A percentile compares a stretch with the other conserved stretches of the same genome.
phyloP scores from a whole-genome alignment of 2,888 invertebrate genomes.

The Vanessa cardui region DNA sequence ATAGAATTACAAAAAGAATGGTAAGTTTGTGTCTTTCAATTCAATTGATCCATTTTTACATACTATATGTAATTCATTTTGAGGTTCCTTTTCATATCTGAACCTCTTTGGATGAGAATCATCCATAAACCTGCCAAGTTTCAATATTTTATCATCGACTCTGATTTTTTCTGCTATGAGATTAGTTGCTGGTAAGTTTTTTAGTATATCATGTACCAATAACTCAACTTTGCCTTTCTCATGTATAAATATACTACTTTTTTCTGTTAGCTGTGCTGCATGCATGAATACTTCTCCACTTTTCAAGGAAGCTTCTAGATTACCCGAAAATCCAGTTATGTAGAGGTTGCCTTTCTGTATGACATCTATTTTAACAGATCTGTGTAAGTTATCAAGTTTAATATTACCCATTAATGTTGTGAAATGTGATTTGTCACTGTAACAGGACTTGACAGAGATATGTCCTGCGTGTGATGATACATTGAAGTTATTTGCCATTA shows the following conservation, averaged over 20 bases:
- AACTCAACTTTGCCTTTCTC: conserved; percentile 78
- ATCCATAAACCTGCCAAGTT: conserved; percentile 75
- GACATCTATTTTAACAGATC: conserved; percentile 72
- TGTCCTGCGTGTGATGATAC: conserved; percentile 72
- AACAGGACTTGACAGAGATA: conserved; percentile 73
- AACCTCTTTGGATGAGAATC: conserved; percentile 76
- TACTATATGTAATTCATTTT: conserved; percentile 75
- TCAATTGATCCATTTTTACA: conserved; percentile 80
- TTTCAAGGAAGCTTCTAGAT: conserved; percentile 72
- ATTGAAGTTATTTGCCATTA: conserved; percentile 68
- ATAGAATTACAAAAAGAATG: conserved; percentile 62
- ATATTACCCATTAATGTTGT: conserved; percentile 76
- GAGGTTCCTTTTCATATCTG: conserved; percentile 70
- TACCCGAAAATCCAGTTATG: conserved; percentile 74
- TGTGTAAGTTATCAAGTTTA: conserved; percentile 65
- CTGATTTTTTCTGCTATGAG: conserved; percentile 76
- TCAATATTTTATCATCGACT: conserved; percentile 74
- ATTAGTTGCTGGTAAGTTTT: conserved; percentile 74
- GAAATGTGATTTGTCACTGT: conserved; percentile 70
- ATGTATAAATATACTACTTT: conserved; percentile 79
- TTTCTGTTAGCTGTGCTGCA: conserved; percentile 68
- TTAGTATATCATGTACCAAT: conserved; percentile 67
- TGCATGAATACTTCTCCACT: conserved; percentile 78
- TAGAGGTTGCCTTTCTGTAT: conserved; percentile 75
- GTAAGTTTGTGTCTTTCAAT: conserved; percentile 68